Base-by-base conservation (phyloP, 2,113 vertebrate species). In the Dinomys branickii region DNA sequence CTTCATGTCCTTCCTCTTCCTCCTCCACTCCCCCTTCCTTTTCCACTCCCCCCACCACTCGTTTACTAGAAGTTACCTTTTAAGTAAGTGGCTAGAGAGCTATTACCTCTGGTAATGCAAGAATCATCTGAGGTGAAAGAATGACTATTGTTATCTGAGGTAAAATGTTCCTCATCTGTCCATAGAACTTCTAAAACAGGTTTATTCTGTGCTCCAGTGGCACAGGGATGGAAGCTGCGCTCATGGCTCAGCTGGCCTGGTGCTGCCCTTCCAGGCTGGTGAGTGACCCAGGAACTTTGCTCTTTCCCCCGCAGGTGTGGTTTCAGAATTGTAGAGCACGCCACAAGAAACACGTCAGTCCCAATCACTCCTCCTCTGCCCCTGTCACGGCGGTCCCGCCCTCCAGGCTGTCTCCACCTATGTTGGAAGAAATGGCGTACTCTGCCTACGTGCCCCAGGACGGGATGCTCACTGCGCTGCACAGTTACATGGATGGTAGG, bases 291-390 rank as follows among this genome's bases (percentile, higher is more conserved):
- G n/a, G 35, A 41, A 1, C 58, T 7, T 87, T 90, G 50, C 71
- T 78, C 75, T 89, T 82, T 22, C 88, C 41, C 67, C 28, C 81
- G 28, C 97, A 99, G 99, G 99, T 99, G 85, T 99, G 99, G 99
- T 99, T 99, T 98, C 99, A 99, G 97, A 99, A 99, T 91, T 99
- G 99, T 97, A 98, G 99, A 98, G 99, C 99, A 0, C 99, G 99
- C 86, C 99, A 99, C 91, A 99, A 99, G 99, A 99, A 99, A 96
- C 99, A 99, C 0, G 99, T 99, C 95, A 99, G 99, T 90, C 99
- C 99, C 69, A 99, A 99, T 86, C 99, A 99, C 97, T 99, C 98
- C 26, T 99, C 99, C 71, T 98, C 98, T 47, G 98, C 98, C 97
- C 98, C 99, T 10, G 98, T 99, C 98, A 99, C 99, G 50, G 98